A percentile compares a stretch with the other conserved stretches of the same genome.
Evolutionary conservation across 35 echinoderm and acorn worm genomes (phyloP).

Genomic region (Hemicentrotus pulcherrimus): DNA sequence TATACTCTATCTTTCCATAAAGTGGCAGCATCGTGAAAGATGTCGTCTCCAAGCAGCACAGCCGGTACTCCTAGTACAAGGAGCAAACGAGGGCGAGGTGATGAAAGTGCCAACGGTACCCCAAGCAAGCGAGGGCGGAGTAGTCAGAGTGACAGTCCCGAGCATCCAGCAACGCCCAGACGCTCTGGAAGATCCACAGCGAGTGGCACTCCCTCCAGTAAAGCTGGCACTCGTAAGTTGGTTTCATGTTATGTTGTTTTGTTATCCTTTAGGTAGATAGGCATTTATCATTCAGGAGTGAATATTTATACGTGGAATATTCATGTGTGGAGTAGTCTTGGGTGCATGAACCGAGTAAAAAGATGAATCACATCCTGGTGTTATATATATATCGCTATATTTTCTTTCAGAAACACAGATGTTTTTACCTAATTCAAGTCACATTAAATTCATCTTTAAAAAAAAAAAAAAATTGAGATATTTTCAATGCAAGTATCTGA

Average conservation of each 20-base stretch:
- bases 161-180: conserved; percentile 58
- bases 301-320: no score
- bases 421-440: no score
- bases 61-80: conserved; percentile 72
- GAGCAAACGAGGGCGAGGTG: conserved; percentile 69
- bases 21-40: conserved; percentile 41
- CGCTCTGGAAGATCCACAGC: conserved; percentile 48
- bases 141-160: conserved; percentile 38
- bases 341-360: no score
- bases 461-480: no score
- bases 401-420: no score
- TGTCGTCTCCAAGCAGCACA: conserved; percentile 87
- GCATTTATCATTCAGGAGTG: no score
- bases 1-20: background rate
- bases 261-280: no score
- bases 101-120: conserved; percentile 84
- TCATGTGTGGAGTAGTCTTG: no score
- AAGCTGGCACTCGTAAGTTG: conserved; percentile 66
- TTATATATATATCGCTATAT: no score
- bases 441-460: no score
- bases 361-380: no score
- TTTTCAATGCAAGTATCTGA: no score
- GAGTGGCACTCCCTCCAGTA: conserved; percentile 55
- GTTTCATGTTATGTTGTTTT: background rate
- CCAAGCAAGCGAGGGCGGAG: conserved; percentile 88